Evolutionary conservation across 1,140 invertebrate species (phyloP).

Genomic region (Hyles euphorbiae): DNA sequence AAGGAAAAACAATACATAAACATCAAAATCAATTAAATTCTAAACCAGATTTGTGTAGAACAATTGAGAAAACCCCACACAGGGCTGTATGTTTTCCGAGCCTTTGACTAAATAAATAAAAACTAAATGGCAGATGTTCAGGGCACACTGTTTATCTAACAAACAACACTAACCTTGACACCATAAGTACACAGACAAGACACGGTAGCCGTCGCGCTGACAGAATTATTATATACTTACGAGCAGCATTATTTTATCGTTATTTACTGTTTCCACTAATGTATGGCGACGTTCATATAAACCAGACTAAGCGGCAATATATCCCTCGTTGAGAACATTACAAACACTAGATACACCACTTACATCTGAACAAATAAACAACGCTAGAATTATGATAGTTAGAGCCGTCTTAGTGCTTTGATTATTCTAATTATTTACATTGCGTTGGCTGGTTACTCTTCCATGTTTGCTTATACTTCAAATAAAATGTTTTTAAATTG

Average conservation of each 20-base stretch:
- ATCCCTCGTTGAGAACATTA: constrained; percentile 32
- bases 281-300: constrained; percentile 47
- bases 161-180: constrained; percentile 47
- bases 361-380: constrained; percentile 54
- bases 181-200: constrained; percentile 1
- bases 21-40: too few species aligned
- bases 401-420: too few species aligned
- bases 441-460: too few species aligned
- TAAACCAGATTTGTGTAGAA: too few species aligned
- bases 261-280: constrained; percentile 43
- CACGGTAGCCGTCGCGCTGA: constrained; percentile 6
- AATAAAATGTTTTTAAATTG: too few species aligned
- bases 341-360: constrained; percentile 17
- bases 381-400: constrained; percentile 32
- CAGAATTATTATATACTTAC: constrained; percentile 40
- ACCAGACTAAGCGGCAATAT: constrained; percentile 34
- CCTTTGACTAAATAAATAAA: too few species aligned
- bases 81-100: too few species aligned
- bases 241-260: constrained; percentile 26
- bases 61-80: too few species aligned
- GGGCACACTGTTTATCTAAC: constrained; percentile 13
- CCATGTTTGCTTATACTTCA: too few species aligned
- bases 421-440: too few species aligned
- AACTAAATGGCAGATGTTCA: not conserved
- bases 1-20: too few species aligned